Percentiles rank a stretch among this genome's conserved stretches.
phyloP scores from a whole-genome alignment of 2,888 invertebrate species.

The Ligdia adustata region DNA sequence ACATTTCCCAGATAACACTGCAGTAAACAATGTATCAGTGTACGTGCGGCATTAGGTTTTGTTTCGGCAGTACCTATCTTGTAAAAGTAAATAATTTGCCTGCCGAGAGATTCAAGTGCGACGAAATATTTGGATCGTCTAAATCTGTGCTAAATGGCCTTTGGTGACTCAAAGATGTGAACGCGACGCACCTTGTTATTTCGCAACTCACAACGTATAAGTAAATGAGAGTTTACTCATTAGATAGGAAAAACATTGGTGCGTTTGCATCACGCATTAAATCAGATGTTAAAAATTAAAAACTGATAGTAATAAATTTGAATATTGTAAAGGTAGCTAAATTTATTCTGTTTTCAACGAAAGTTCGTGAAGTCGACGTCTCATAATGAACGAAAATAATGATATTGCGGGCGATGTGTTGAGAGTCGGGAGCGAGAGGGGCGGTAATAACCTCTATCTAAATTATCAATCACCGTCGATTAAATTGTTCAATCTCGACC shows the following conservation, averaged over 20 bases:
- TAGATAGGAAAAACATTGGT: constrained; percentile 15
- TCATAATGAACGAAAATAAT: constrained; percentile 26
- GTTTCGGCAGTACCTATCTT: constrained; percentile 11
- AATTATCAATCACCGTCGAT: constrained; percentile 68
- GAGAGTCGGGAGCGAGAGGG: constrained; percentile 40
- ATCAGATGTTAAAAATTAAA: too few relatives aligned
- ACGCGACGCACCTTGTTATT: constrained; percentile 50
- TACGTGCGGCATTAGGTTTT: constrained; percentile 6
- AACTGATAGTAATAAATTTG: constrained; percentile 22
- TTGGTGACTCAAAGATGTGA: constrained; percentile 69
- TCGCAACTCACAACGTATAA: constrained; percentile 31
- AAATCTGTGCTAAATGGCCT: constrained; percentile 72
- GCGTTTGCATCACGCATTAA: constrained; percentile 16
- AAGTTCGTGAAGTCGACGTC: constrained; percentile 7
- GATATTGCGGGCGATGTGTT: constrained; percentile 36
- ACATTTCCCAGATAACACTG: constrained; percentile 28
- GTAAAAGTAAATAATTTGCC: constrained; percentile 44
- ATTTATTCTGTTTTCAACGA: constrained; percentile 10
- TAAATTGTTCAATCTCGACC: constrained; percentile 61
- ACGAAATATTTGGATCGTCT: constrained; percentile 77
- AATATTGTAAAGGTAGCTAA: constrained; percentile 15
- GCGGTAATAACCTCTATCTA: constrained; percentile 57
- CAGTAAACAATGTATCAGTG: constrained; percentile 21
- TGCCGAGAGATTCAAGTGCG: constrained; percentile 60
- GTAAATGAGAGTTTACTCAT: constrained; percentile 24